Base-by-base conservation (phyloP, 2,888 invertebrate species). In the Hoplodrina blanda region DNA sequence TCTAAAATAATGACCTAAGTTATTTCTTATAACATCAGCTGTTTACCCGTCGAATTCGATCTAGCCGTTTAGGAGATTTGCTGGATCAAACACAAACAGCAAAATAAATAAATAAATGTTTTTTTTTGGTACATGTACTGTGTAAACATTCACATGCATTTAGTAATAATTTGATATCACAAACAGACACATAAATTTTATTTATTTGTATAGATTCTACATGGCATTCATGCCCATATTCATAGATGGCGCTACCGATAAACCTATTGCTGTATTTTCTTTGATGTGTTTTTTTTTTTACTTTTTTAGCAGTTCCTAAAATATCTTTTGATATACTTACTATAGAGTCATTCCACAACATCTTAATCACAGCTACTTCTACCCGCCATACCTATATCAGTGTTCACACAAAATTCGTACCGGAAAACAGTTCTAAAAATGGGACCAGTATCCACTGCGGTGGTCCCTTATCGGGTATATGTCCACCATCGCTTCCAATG, bases 391-490 rank as follows among this genome's bases (percentile, higher is more conserved):
- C n/a, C n/a, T n/a, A 69, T 69, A 82, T 79, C 69, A 80, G 78
- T 75, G 83, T 82, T 77, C 75, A 82, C 85, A 86, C 86, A 87
- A 90, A 80, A 90, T 90, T 88, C 85, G 87, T 89, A 93, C 94
- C 95, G 95, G 95, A 95, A 95, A 94, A 93, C 89, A 88, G 86
- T 90, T 87, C 90, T 94, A 94, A 94, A 94, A 93, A 90, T 91
- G 90, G 91, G 89, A 81, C 88, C 91, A 89, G 82, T 84, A 88
- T 89, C 92, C 90, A 92, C 94, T 85, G 89, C 82, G 96, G 96
- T 95, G 96, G 96, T 96, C 96, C 85, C 94, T 96, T 95, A 96
- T 96, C 96, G 91, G 83, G 88, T 86, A 86, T 87, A 88, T 90
- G 93, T 94, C 94, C 91, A 90, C 89, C 89, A 90, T 91, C 94